Base-by-base conservation (phyloP, 2,797 vertebrate genomes). In the Gadopsis marmoratus region DNA sequence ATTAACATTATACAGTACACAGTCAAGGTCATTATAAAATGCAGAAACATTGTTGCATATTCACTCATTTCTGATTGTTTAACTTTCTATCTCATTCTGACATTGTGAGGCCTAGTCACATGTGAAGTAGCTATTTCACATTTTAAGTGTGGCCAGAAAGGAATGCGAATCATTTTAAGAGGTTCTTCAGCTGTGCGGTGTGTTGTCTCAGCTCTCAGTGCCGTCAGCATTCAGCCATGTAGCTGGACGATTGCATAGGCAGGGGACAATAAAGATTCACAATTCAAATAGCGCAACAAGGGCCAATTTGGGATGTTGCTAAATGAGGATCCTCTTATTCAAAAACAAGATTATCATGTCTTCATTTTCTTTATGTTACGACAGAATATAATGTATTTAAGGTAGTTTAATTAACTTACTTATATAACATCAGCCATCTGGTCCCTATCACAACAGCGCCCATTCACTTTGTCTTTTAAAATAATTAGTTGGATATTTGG, bases 131-230 rank as follows among this genome's bases (percentile, higher is more conserved):
- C 79, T 91, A 86, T 93, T 92, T 89, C 83, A 78, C 53, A 47
- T 78, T 39, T 60, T 61, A 77, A 71, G 78, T 81, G 74, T 84
- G 59, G 71, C 55, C 66, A 68, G 62, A 90, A 72, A 86, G 85
- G 89, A 89, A 94, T 93, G 85, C 12, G 29, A 90, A 78, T 73
- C 21, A 94, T 94, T 90, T 92, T 79, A 93, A 94, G 92, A 87
- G 91, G 82, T 65, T 48, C 84, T 86, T 69, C 35, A 74, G 82
- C 81, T 58, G 58, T 79, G 72, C 71, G 70, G 76, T 78, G 86
- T 80, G 88, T 89, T 81, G 85, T 82, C 84, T 82, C 85, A 86
- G 76, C 84, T 74, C 81, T 78, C 55, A 60, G 31, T 79, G 78
- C 31, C 12, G 67, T 85, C 84, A 86, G 65, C 54, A 23, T 62